Evolutionary conservation across 2,113 vertebrate genomes (phyloP), one percentile per base, ranked within the genome.

Genomic region (Eudyptes chrysolophus): DNA sequence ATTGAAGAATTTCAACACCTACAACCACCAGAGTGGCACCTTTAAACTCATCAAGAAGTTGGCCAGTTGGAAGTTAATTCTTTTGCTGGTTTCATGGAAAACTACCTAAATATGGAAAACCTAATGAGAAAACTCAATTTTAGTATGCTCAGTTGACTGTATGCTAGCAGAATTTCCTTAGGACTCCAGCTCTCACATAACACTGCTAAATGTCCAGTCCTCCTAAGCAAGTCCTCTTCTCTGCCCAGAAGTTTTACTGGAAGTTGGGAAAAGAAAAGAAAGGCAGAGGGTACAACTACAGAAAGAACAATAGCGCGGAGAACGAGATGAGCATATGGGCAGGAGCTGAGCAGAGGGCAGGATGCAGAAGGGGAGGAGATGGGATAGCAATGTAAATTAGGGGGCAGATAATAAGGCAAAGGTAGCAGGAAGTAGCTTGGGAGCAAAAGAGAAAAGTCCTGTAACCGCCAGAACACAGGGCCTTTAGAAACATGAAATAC

Each of bases 151-250:
- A 74, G 36, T 2, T 52, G 68, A 65, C 30, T 65, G 65, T 42
- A 77, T 81, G 49, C 40, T 79, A 81, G 40, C 49, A 92, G 51
- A 85, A 87, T 70, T 46, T 90, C 40, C 54, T 90, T 61, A 58
- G 72, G 61, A 62, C 32, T 78, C 36, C 44, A 44, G 44, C 27
- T 76, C 42, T 94, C 54, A n/a, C 6, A 4, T 44, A 84, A 70
- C 44, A 42, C 15, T 80, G 51, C 15, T 32, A 30, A 74, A 68
- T 4, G 1, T 66, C 29, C 48, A 68, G 54, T 51, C 13, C 40
- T 72, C 40, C 46, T 52, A 89, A 66, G 48, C 8, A 87, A 66
- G 30, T 34, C 16, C 14, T 75, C 10, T 83, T 42, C 51, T 85
- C 48, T 71, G 18, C 48, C 11, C 66, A 57, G 26, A 89, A 69